These are phyloP conservation scores for Sinodicranocentrus sp. DNA, from an alignment of 2,888 invertebrate species.

Conservation along the genomic window DNA sequence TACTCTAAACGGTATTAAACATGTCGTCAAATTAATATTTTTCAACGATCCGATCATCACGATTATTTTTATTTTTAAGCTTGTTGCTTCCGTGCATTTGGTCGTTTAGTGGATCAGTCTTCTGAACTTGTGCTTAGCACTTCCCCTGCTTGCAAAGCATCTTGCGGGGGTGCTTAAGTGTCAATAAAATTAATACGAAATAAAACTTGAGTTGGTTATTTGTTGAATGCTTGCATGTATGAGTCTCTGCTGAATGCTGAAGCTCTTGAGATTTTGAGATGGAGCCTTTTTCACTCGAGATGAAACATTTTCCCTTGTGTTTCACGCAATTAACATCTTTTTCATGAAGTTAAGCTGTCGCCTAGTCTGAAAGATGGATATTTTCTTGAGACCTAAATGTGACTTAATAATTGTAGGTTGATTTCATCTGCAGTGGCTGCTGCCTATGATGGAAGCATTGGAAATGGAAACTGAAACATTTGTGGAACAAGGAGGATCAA, in stretches of 20 bases:
- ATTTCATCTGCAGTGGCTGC: too few relatives aligned
- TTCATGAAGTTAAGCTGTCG: too few relatives aligned
- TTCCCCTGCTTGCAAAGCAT: neutral
- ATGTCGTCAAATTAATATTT: slow-evolving; percentile 33
- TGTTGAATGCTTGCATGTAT: neutral
- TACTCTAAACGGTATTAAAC: slow-evolving; percentile 4
- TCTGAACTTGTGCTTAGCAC: neutral
- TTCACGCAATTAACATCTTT: neutral
- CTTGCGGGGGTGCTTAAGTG: neutral
- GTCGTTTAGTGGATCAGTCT: neutral
- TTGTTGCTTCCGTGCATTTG: neutral
- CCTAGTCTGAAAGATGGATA: too few relatives aligned
- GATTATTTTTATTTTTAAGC: neutral
- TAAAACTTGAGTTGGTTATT: neutral
- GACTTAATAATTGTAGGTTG: too few relatives aligned
- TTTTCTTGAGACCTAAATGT: too few relatives aligned
- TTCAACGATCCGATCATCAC: neutral
- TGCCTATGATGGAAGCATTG: too few relatives aligned
- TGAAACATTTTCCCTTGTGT: neutral
- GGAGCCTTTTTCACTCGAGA: neutral
- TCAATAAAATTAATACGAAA: neutral
- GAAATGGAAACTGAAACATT: too few relatives aligned
- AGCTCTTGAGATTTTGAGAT: neutral
- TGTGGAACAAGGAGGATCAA: too few relatives aligned
- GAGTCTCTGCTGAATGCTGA: neutral